Base-by-base conservation (phyloP, 2,797 vertebrate species). In the Psittacula derbiana region DNA sequence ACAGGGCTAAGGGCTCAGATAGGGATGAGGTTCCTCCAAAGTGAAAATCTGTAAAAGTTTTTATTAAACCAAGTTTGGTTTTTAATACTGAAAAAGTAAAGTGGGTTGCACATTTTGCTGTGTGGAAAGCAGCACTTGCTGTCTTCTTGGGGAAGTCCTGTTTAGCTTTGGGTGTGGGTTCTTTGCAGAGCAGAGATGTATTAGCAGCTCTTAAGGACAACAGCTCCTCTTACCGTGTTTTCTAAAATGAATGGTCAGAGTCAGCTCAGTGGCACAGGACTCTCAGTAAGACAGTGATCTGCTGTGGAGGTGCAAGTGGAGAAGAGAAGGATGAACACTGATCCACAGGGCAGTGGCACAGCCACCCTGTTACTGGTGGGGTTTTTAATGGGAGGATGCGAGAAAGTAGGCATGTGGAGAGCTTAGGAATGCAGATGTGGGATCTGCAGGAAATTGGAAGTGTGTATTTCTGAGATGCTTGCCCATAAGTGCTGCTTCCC, bases 341-440 rank as follows among this genome's bases (percentile, higher is more conserved):
- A 5, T 12, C 18, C 12, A 10, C 2, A 6, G 23, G 30, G 30
- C 2, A 43, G 41, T 16, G 36, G 1, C 10, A 25, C 58, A 78
- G 70, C 33, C 58, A 15, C 30, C 31, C 0, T 0, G 28, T 4
- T 33, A 16, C 53, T 2, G 4, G 11, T 23, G 47, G 15, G n/a
- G 10, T 46, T 20, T 60, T 60, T 8, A 31, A n/a, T 7, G 60
- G 21, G 9, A 53, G 31, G 10, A 11, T 50, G 49, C 3, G 1
- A 55, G 53, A 61, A 41, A 41, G n/a, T 15, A 36, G 27, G 31
- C 20, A 8, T 15, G 23, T 30, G 33, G 31, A 72, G 65, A 62
- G 12, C 14, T 46, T 72, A 9, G 24, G 30, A 40, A 36, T 11
- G 16, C 24, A 49, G 52, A 55, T 8, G 2, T 16, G 17, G 25